phyloP scores from a whole-genome alignment of 2,113 vertebrate genomes.

The Polypterus bichir region DNA sequence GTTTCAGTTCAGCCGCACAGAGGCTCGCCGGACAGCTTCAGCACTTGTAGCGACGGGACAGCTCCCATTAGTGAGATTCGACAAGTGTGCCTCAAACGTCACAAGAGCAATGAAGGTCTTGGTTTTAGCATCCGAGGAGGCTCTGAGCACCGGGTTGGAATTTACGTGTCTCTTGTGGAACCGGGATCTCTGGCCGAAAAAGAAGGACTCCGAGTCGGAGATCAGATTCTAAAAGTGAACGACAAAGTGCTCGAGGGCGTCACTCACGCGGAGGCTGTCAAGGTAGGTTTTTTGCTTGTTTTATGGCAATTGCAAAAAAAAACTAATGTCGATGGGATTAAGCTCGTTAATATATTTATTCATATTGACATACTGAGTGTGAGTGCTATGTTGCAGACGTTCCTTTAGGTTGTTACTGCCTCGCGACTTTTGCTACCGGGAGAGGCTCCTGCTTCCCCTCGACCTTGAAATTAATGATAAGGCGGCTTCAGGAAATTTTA shows the following conservation, averaged over 20 bases:
- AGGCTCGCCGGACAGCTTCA: slow-evolving; percentile 47
- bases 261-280: slow-evolving; percentile 85
- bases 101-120: slow-evolving; percentile 82
- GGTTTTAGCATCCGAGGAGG: slow-evolving; percentile 96
- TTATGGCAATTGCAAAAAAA: not conserved
- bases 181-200: slow-evolving; percentile 85
- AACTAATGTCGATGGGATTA: not conserved
- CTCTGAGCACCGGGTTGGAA: slow-evolving; percentile 87
- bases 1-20: slow-evolving; percentile 35
- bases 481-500: too few relatives aligned
- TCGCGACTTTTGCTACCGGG: not conserved
- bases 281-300: slow-evolving; percentile 48
- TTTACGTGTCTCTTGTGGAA: slow-evolving; percentile 92
- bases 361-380: not conserved
- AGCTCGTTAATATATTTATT: not conserved
- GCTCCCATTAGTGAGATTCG: slow-evolving; percentile 57
- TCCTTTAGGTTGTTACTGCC: too few relatives aligned
- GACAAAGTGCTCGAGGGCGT: slow-evolving; percentile 78
- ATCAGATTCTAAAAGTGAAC: slow-evolving; percentile 91
- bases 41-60: slow-evolving; percentile 51
- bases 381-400: not conserved
- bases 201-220: slow-evolving; percentile 77
- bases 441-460: not conserved
- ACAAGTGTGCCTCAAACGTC: slow-evolving; percentile 71
- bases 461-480: slow-evolving; percentile 8